phyloP scores from a whole-genome alignment of 2,113 vertebrate species.

The Corydoras maculifer region DNA sequence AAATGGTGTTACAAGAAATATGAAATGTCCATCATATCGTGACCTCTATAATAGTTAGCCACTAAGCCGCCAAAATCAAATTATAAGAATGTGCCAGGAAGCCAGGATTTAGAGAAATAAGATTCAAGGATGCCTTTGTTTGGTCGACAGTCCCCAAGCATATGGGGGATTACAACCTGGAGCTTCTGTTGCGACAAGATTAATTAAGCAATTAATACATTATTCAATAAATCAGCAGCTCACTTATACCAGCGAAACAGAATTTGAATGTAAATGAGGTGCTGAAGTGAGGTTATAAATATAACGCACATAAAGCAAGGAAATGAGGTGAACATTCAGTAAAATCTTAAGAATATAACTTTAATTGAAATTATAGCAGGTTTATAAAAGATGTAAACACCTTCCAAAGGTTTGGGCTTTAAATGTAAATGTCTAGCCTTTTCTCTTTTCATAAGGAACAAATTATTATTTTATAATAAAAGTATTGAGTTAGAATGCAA shows the following conservation, averaged over 20 bases:
- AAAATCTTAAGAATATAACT: slow-evolving; percentile 8
- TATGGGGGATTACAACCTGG: slow-evolving; percentile 34
- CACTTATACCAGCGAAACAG: slow-evolving; percentile 13
- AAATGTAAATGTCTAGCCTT: neutral
- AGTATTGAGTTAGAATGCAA: too few relatives aligned
- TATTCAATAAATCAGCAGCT: slow-evolving; percentile 29
- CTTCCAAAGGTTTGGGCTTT: neutral
- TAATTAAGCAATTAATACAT: slow-evolving; percentile 43
- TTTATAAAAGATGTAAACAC: too few relatives aligned
- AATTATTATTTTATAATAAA: too few relatives aligned
- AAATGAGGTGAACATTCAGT: slow-evolving; percentile 9
- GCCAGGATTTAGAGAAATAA: slow-evolving; percentile 19
- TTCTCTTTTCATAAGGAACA: neutral
- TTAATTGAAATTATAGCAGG: neutral
- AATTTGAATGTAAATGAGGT: slow-evolving; percentile 24
- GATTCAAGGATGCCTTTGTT: slow-evolving; percentile 26
- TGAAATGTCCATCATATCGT: slow-evolving; percentile 16
- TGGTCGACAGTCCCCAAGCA: slow-evolving; percentile 8
- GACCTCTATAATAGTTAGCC: slow-evolving; percentile 15
- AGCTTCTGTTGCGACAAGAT: slow-evolving; percentile 33
- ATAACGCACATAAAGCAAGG: slow-evolving; percentile 6
- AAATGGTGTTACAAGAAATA: slow-evolving; percentile 9
- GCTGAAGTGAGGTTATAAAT: slow-evolving; percentile 7
- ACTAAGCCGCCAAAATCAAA: slow-evolving; percentile 25
- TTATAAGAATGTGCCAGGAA: slow-evolving; percentile 5